Evolutionary conservation across 2,113 vertebrate species (phyloP).

Genomic region (Archilochus colubris): DNA sequence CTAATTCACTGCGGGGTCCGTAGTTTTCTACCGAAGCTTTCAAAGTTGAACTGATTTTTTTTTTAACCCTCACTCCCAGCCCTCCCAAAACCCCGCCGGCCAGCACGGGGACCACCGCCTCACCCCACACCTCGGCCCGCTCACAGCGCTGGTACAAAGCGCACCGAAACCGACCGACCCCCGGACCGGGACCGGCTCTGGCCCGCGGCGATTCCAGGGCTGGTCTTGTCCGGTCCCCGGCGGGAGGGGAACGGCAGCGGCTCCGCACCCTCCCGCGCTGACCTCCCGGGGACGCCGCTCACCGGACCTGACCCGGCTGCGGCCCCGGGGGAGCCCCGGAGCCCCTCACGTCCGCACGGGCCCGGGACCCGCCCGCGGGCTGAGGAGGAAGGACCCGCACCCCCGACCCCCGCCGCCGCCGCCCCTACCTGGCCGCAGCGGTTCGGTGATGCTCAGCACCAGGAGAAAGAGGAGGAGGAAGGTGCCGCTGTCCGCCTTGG

Average conservation of each 20-base stretch:
- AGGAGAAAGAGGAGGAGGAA: conserved; percentile 91
- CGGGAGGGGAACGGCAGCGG: background rate
- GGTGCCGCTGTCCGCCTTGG: conserved; percentile 92
- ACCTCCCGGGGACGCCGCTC: background rate
- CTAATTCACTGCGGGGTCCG: fast-evolving
- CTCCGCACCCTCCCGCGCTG: background rate
- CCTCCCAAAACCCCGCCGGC: background rate
- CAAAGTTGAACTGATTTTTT: background rate
- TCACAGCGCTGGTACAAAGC: background rate
- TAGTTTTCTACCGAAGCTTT: background rate
- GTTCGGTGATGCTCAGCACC: conserved; percentile 89
- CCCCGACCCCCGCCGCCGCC: background rate
- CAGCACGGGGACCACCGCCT: background rate
- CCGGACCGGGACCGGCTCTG: background rate
- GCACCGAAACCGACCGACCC: fast-evolving
- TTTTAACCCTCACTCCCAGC: background rate
- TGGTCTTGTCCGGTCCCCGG: background rate
- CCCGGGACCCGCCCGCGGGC: background rate
- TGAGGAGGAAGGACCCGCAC: background rate
- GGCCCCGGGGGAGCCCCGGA: background rate
- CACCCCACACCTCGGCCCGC: background rate
- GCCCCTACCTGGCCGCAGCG: conserved; percentile 88
- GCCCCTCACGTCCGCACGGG: background rate
- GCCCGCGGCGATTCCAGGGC: background rate
- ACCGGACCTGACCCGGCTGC: background rate